Conservation (phyloP, 2,888 invertebrate genomes). For the Sphaerophoria rueppellii region DNA sequence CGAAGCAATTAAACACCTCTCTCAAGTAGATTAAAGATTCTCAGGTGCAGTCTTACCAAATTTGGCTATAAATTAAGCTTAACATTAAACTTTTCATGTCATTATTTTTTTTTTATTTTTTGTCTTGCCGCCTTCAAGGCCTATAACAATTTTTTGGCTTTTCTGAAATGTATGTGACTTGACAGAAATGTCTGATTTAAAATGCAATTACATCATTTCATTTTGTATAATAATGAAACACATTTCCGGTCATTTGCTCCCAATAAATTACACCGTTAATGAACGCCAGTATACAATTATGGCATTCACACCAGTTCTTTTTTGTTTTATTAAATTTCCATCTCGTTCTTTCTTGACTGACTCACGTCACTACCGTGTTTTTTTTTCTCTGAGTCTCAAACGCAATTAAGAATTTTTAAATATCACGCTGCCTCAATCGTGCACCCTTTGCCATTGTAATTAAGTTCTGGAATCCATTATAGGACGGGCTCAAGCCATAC, state of each 20-base stretch:
- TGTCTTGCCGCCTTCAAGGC: background rate
- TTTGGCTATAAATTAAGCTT: conserved; percentile 57
- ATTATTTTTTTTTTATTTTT: conserved; percentile 40
- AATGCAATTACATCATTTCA: conserved; percentile 68
- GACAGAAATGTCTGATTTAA: conserved; percentile 59
- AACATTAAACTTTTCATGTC: conserved; percentile 48
- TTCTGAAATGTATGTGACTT: conserved; percentile 16
- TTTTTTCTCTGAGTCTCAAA: conserved; percentile 35
- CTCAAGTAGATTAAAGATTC: conserved; percentile 6
- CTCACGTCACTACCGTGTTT: background rate
- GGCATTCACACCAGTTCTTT: conserved; percentile 52
- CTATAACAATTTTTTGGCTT: conserved; percentile 1
- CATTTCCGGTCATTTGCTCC: conserved; percentile 62
- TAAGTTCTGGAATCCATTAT: conserved; percentile 55
- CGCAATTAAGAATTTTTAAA: conserved; percentile 70
- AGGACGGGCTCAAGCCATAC: background rate
- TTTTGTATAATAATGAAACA: conserved; percentile 39
- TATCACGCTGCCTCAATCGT: background rate
- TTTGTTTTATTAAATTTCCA: conserved; percentile 58
- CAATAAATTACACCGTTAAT: conserved; percentile 69
- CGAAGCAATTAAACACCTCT: conserved; percentile 1
- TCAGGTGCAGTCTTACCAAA: conserved; percentile 43
- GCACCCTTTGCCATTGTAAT: conserved; percentile 58
- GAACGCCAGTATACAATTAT: conserved; percentile 39
- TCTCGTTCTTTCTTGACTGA: conserved; percentile 1